A percentile compares a stretch with the other conserved stretches of the same genome.
Conservation (phyloP, 1,140 invertebrate genomes). For the Heterodera carotae region DNA sequence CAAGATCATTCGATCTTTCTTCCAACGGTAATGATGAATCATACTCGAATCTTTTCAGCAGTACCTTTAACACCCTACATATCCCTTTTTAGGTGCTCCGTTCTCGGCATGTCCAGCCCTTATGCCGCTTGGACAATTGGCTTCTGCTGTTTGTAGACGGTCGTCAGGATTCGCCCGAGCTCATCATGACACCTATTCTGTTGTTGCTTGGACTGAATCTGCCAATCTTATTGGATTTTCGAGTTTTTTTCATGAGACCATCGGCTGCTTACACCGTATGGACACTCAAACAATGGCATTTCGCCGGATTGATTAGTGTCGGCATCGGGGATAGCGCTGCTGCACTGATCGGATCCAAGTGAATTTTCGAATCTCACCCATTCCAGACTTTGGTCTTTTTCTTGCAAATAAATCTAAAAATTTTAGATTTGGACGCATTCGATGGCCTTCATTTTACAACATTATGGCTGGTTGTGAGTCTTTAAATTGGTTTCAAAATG, state of each 20-base stretch:
- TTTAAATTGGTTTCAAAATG: no score
- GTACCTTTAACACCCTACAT: neutral
- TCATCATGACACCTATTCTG: slow-evolving; percentile 56
- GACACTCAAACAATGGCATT: slow-evolving; percentile 47
- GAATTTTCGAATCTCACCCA: neutral
- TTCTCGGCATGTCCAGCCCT: slow-evolving; percentile 42
- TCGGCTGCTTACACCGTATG: neutral
- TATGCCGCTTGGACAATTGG: slow-evolving; percentile 32
- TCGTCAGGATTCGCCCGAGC: slow-evolving; percentile 49
- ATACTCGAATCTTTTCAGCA: no score
- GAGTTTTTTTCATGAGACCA: slow-evolving; percentile 17
- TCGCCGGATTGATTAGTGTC: slow-evolving; percentile 50
- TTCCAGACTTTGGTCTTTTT: neutral
- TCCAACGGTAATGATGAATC: neutral
- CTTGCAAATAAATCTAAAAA: neutral
- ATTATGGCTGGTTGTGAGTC: neutral
- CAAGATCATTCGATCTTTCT: no score
- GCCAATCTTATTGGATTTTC: slow-evolving; percentile 44
- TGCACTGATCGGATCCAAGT: slow-evolving; percentile 48
- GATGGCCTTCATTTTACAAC: neutral
- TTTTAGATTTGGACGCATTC: slow-evolving; percentile 10
- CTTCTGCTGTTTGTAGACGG: slow-evolving; percentile 53
- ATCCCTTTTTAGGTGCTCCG: slow-evolving; percentile 47
- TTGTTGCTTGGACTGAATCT: slow-evolving; percentile 54
- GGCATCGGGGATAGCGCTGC: slow-evolving; percentile 56